Conservation (phyloP, 2,888 invertebrate genomes). For the Acanthopleura granulata region DNA sequence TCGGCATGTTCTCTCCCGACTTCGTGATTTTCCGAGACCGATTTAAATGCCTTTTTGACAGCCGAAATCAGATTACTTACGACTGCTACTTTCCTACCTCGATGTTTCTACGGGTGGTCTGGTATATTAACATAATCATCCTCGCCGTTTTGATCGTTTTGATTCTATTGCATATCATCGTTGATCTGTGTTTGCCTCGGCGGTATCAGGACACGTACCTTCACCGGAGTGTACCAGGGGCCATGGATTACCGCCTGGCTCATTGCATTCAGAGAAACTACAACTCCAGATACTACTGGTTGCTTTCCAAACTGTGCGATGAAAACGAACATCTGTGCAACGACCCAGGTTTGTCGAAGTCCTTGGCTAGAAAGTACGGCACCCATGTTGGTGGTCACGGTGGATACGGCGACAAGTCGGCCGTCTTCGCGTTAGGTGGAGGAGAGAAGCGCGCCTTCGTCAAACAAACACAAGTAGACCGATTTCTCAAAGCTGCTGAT, state of each 20-base stretch:
- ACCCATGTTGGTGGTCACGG: background rate
- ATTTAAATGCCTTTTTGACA: background rate
- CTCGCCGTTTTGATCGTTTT: background rate
- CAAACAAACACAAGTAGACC: constrained; percentile 1
- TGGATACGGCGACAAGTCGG: background rate
- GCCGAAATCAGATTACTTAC: background rate
- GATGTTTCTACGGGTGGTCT: background rate
- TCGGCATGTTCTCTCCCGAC: background rate
- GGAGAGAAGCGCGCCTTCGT: background rate
- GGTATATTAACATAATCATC: background rate
- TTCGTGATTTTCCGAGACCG: background rate
- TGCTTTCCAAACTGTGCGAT: background rate
- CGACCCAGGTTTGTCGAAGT: background rate
- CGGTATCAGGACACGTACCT: background rate
- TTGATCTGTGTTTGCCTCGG: constrained; percentile 2
- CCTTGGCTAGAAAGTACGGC: constrained; percentile 7
- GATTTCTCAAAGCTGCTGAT: background rate
- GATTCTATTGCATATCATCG: constrained; percentile 3
- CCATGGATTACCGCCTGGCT: constrained; percentile 1
- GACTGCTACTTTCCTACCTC: background rate
- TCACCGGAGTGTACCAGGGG: background rate
- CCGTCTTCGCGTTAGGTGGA: background rate
- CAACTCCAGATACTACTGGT: constrained; percentile 12
- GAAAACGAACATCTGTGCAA: background rate
- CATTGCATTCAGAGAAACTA: constrained; percentile 4